These are phyloP conservation scores for Neostethus bicornis DNA, from an alignment of 2,797 vertebrate species.

Conservation along the genomic window DNA sequence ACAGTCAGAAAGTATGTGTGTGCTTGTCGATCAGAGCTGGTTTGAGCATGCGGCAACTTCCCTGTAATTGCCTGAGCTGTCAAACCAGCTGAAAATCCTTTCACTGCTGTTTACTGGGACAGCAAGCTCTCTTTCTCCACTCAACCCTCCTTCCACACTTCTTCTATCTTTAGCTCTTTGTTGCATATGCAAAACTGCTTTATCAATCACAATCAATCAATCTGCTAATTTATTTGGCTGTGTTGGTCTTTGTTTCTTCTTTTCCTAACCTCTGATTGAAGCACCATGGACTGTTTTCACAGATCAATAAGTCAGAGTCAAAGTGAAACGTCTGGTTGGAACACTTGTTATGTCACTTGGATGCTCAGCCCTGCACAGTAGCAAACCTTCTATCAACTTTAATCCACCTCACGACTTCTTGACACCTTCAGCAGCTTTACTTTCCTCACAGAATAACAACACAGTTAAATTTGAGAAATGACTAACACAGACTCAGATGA, in stretches of 20 bases:
- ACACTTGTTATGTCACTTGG: slow-evolving; percentile 54
- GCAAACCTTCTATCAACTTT: slow-evolving; percentile 49
- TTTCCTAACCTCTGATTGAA: slow-evolving; percentile 34
- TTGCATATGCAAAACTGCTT: slow-evolving; percentile 23
- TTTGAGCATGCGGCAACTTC: slow-evolving; percentile 47
- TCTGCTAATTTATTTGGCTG: slow-evolving; percentile 13
- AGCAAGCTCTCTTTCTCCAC: slow-evolving; percentile 1
- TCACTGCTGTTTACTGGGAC: slow-evolving; percentile 36
- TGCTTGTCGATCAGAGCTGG: slow-evolving; percentile 51
- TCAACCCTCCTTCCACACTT: background rate
- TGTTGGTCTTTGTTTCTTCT: slow-evolving; percentile 25
- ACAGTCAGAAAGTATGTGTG: slow-evolving; percentile 33
- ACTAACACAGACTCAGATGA: slow-evolving; percentile 11
- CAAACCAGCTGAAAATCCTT: slow-evolving; percentile 49
- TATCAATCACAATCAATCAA: slow-evolving; percentile 1
- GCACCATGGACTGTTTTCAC: slow-evolving; percentile 26
- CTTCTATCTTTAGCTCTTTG: too few relatives aligned
- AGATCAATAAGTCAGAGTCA: slow-evolving; percentile 60
- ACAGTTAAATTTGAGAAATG: slow-evolving; percentile 10
- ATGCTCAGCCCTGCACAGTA: slow-evolving; percentile 49
- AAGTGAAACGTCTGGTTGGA: slow-evolving; percentile 53
- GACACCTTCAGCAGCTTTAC: slow-evolving; percentile 8
- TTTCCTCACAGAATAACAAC: slow-evolving; percentile 26
- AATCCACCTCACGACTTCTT: slow-evolving; percentile 42
- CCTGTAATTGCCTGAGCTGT: slow-evolving; percentile 65